Base-by-base conservation (phyloP, 92 coral and sea anemone species). In the Pocillopora meandrina region DNA sequence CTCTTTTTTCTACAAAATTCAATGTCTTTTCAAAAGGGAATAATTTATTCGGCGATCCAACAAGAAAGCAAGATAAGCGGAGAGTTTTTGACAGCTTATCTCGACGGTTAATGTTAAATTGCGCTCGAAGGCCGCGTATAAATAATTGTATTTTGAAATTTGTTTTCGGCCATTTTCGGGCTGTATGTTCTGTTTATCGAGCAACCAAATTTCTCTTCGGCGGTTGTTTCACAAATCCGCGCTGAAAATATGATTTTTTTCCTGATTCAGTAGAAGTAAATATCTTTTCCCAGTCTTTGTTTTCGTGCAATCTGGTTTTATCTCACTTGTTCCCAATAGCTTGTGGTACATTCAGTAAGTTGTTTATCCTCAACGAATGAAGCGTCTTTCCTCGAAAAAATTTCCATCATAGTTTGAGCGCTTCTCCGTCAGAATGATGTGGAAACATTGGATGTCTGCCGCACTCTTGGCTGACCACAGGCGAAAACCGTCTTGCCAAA, bases 401-500 rank as follows among this genome's bases (percentile, higher is more conserved):
- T 59, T 82, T 73, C 80, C 8, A 20, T 74, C 42, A 14, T 23
- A 26, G 52, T 83, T 60, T 62, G 21, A 23, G 68, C 35, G 79
- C 2, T 74, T 63, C 55, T 52, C 79, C 35, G 63, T 83, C 86
- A 83, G 75, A 83, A 83, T 16, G 73, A 60, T 17, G 86, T 63
- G 0, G 86, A 64, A 10, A 82, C 61, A 72, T 14, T 72, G 52
- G 77, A 33, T 35, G 85, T 2, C 52, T 77, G 61, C 26, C 94
- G 69, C 36, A 85, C 87, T 82, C 95, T 81, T 65, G 83, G 92
- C 72, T 91, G 95, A 72, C 90, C 89, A 72, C 84, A 91, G 12
- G 92, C 71, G 77, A 88, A 91, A 26, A 91, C 89, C 56, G 92
- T 85, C 80, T 91, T 91, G 61, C 80, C 82, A 80, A 79, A 91